Evolutionary conservation across 2,113 vertebrate genomes (phyloP).

Genomic region (Brachyhypopomus gauderio): DNA sequence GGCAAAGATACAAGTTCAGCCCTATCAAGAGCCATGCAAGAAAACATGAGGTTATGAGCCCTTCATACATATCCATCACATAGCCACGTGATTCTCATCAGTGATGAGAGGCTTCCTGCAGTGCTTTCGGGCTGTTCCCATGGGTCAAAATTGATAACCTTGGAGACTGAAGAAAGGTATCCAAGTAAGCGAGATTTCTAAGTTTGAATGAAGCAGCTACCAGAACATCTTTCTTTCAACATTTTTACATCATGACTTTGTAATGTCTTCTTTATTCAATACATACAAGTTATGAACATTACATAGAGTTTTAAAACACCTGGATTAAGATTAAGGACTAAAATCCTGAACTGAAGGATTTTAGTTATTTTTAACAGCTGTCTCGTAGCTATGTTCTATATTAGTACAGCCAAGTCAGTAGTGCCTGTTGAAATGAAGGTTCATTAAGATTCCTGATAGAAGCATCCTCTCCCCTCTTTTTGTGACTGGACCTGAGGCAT

Average conservation of each 20-base stretch:
- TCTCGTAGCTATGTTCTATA: neutral
- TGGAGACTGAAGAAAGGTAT: neutral
- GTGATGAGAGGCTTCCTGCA: neutral
- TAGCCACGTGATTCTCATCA: conserved; percentile 4
- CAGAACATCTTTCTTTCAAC: neutral
- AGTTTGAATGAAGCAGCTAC: neutral
- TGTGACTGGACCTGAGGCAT: neutral
- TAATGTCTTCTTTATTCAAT: neutral
- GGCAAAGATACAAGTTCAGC: conserved; percentile 35
- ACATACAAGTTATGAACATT: too few relatives aligned
- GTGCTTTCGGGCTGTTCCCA: neutral
- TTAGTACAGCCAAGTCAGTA: neutral
- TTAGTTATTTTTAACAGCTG: neutral
- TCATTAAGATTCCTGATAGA: neutral
- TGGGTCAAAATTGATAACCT: conserved; percentile 2
- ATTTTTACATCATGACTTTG: neutral
- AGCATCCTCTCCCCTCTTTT: neutral
- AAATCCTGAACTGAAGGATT: neutral
- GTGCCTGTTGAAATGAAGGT: neutral
- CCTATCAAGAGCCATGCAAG: neutral
- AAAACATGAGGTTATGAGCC: neutral
- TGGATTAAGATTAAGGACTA: too few relatives aligned
- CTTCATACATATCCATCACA: neutral
- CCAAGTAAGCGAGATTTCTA: neutral
- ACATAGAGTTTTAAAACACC: too few relatives aligned